phyloP scores from a whole-genome alignment of 2,113 vertebrate genomes.

The Thymallus thymallus region DNA sequence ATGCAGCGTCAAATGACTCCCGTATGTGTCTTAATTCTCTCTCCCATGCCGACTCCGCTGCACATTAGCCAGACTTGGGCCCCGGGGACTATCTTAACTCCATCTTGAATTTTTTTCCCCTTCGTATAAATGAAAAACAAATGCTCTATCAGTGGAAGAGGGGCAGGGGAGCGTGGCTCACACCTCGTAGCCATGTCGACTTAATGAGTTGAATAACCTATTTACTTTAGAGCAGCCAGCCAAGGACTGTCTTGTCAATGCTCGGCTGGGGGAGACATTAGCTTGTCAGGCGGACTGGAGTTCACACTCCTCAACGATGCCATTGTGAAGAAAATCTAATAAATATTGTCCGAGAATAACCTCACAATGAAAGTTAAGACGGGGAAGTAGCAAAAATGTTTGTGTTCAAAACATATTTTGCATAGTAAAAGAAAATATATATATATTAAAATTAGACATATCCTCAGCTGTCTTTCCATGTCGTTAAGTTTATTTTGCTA shows the following conservation, averaged over 20 bases:
- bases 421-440: background rate
- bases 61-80: constrained; percentile 80
- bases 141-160: constrained; percentile 69
- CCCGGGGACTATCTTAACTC: constrained; percentile 67
- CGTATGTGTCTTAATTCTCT: constrained; percentile 76
- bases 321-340: constrained; percentile 31
- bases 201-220: constrained; percentile 72
- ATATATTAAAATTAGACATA: background rate
- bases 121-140: constrained; percentile 81
- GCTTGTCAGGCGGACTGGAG: constrained; percentile 35
- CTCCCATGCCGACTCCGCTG: constrained; percentile 46
- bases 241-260: constrained; percentile 51
- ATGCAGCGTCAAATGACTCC: constrained; percentile 71
- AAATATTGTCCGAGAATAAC: constrained; percentile 40
- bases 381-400: constrained; percentile 19
- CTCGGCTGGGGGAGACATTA: constrained; percentile 21
- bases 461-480: constrained; percentile 26
- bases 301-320: constrained; percentile 24
- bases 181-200: constrained; percentile 71
- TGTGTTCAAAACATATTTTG: constrained; percentile 33
- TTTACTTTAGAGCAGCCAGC: constrained; percentile 61
- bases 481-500: constrained; percentile 22
- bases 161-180: constrained; percentile 66
- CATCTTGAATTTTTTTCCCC: constrained; percentile 59
- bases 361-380: constrained; percentile 8